Base-by-base conservation (phyloP, 2,888 invertebrate genomes). In the Drosophila nr. fundita region DNA sequence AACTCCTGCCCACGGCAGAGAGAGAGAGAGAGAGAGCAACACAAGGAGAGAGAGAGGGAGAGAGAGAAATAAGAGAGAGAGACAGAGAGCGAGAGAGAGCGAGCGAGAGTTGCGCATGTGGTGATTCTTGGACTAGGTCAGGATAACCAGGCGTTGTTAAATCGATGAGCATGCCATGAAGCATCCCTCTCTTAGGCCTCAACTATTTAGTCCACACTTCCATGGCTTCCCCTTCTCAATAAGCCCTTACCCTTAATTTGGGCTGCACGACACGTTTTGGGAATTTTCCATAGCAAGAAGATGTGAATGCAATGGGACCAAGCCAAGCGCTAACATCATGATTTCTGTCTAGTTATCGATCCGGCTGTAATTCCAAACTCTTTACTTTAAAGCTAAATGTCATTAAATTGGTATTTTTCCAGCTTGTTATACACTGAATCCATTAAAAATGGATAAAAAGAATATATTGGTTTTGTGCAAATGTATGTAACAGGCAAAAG, bases 81-180 rank as follows among this genome's bases (percentile, higher is more conserved):
- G 38, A 53, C 21, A 30, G 38, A 29, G 49, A 15, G 60, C 49
- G 32, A 18, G 32, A 50, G 49, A 27, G 61, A 29, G n/a, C 50
- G 63, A 13, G 52, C 15, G 54, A 62, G 71, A 49, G 62, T 63
- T 73, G 78, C 78, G 78, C 80, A 76, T 61, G 36, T 32, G 48
- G 34, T 27, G 24, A 29, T 66, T 68, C 59, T 85, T 89, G 64
- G 89, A 72, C 89, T 85, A 85, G 89, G 84, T 85, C 84, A 89
- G 88, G 89, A 89, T 61, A 87, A 55, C 30, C 53, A 52, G 55
- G 65, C 70, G 45, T 67, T 85, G 86, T 85, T 85, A 64, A 85
- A 85, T 85, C 84, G 88, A 85, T 89, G 83, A 72, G 62, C 58
- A 40, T 58, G 21, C 45, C n/a, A 59, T 49, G 53, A 61, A 74